phyloP scores from a whole-genome alignment of 2,113 vertebrate genomes.

The Gallinago paraguaiae region DNA sequence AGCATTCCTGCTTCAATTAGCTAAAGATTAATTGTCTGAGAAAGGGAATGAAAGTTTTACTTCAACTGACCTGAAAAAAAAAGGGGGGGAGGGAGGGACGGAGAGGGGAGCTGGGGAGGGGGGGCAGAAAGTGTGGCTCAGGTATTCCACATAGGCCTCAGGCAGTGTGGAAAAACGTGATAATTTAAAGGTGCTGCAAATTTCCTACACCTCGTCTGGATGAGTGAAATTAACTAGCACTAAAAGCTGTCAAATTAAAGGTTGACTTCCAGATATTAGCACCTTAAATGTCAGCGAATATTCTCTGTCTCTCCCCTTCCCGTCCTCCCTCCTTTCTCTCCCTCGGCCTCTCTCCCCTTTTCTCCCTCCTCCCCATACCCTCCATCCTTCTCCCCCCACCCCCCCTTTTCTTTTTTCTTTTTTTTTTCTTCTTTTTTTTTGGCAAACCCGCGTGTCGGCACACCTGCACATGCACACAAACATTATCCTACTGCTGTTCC shows the following conservation, averaged over 20 bases:
- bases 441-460: conserved; percentile 63
- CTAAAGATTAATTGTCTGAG: conserved; percentile 82
- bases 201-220: conserved; percentile 77
- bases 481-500: conserved; percentile 74
- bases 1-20: conserved; percentile 81
- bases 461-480: conserved; percentile 80
- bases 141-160: conserved; percentile 76
- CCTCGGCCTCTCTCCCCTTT: neutral
- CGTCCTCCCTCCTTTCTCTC: neutral
- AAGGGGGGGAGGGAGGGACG: neutral
- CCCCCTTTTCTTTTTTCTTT: too few relatives aligned
- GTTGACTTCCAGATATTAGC: conserved; percentile 85
- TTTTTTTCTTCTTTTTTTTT: neutral
- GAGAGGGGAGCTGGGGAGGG: neutral
- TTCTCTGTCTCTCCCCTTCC: conserved; percentile 52
- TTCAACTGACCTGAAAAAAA: conserved; percentile 76
- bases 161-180: conserved; percentile 77
- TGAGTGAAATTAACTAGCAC: conserved; percentile 83
- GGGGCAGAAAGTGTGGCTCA: conserved; percentile 65
- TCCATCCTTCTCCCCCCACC: neutral
- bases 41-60: conserved; percentile 81
- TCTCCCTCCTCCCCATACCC: neutral
- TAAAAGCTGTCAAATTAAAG: conserved; percentile 88
- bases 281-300: conserved; percentile 84
- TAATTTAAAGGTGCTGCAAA: conserved; percentile 84